phyloP scores from a whole-genome alignment of 1,140 invertebrate genomes.

The Oryctes rhinoceros region DNA sequence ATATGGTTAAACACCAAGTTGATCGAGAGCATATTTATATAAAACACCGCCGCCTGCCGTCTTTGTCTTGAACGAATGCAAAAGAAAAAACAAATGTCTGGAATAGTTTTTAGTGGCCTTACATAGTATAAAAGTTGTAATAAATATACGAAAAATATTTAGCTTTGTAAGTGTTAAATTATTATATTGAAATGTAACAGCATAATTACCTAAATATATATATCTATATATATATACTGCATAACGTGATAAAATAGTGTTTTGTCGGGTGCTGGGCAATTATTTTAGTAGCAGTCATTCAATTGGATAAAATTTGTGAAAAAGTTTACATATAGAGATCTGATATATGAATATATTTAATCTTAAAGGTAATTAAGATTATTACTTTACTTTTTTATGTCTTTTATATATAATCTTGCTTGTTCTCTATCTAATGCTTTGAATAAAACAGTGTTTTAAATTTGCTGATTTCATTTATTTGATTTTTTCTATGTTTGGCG shows the following conservation, averaged over 20 bases:
- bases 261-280: constrained; percentile 28
- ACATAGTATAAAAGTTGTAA: constrained; percentile 43
- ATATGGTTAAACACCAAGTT: constrained; percentile 52
- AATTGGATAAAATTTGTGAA: constrained; percentile 20
- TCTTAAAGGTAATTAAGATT: constrained; percentile 23
- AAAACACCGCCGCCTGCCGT: constrained; percentile 2
- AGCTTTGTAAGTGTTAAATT: constrained; percentile 41
- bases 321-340: constrained; percentile 28
- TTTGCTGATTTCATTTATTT: constrained; percentile 30
- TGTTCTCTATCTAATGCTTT: constrained; percentile 23
- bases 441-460: constrained; percentile 35
- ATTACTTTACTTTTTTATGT: constrained; percentile 36
- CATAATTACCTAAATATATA: too few species aligned
- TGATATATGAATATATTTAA: constrained; percentile 27
- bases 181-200: constrained; percentile 23
- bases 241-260: constrained; percentile 17
- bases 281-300: constrained; percentile 20
- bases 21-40: background rate
- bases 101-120: constrained; percentile 51
- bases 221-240: background rate
- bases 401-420: constrained; percentile 38
- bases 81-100: constrained; percentile 24
- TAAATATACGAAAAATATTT: constrained; percentile 27
- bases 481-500: background rate
- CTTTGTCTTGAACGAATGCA: constrained; percentile 6